A percentile compares a stretch with the other conserved stretches of the same genome.
phyloP scores from a whole-genome alignment of 2,113 vertebrate species.

The Trematocara nigrifrons region DNA sequence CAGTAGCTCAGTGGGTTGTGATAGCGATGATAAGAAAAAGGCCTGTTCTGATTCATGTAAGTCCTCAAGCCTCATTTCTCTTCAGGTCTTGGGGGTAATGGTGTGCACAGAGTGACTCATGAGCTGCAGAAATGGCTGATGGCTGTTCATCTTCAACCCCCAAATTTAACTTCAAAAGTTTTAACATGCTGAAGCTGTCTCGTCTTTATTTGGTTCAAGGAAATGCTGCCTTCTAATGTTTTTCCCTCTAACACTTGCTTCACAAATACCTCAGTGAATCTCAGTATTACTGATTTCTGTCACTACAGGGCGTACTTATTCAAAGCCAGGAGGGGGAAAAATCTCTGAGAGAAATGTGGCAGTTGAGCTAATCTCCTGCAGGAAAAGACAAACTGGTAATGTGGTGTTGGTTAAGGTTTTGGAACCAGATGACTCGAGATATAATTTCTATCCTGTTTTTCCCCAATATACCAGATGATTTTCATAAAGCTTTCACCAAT shows the following conservation, averaged over 20 bases:
- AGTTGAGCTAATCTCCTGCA: conserved; percentile 1
- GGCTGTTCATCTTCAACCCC: background rate
- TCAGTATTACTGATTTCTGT: background rate
- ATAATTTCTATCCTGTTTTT: background rate
- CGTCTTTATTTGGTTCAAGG: background rate
- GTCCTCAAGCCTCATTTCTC: conserved; percentile 36
- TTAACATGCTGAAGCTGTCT: background rate
- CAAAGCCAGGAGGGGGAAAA: background rate
- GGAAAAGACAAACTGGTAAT: background rate
- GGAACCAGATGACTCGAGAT: conserved; percentile 21
- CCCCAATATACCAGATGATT: conserved; percentile 1
- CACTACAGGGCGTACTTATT: background rate
- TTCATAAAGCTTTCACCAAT: conserved; percentile 14
- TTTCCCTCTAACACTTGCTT: background rate
- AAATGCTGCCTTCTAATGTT: background rate
- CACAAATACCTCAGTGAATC: background rate
- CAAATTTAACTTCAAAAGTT: background rate
- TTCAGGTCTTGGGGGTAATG: conserved; percentile 23
- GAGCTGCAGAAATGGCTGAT: background rate
- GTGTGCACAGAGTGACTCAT: background rate
- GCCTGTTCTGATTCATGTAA: conserved; percentile 36
- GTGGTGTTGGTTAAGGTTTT: conserved; percentile 12
- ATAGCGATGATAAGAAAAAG: background rate
- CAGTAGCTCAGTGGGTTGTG: background rate
- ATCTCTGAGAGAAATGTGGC: background rate